Percentiles rank a stretch among this genome's conserved stretches.
Evolutionary conservation across 2,888 invertebrate genomes (phyloP).

Genomic region (Trachelus iudaicus): DNA sequence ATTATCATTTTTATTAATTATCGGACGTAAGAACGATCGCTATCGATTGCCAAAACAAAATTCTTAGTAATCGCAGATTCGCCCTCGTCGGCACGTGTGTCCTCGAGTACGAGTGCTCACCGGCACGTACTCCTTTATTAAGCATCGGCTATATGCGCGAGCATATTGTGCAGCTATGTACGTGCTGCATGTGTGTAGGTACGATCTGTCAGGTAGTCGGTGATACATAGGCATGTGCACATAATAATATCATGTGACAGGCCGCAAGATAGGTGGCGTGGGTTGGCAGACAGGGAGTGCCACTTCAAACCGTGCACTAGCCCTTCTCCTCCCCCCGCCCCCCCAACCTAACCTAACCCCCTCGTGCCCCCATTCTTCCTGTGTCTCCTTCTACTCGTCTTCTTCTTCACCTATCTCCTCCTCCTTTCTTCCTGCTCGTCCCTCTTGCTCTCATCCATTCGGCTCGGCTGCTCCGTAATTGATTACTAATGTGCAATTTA

Average conservation of each 20-base stretch:
- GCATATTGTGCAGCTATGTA: slow-evolving; percentile 20
- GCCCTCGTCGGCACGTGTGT: not conserved
- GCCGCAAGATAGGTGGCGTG: slow-evolving; percentile 54
- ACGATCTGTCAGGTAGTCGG: slow-evolving; percentile 59
- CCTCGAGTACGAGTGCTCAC: too few species aligned
- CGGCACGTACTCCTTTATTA: slow-evolving; percentile 40
- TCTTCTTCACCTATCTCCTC: not conserved
- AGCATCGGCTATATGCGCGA: slow-evolving; percentile 28
- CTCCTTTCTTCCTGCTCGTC: slow-evolving; percentile 13
- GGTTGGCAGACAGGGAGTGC: slow-evolving; percentile 63
- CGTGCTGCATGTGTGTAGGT: slow-evolving; percentile 41
- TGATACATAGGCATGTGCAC: slow-evolving; percentile 56
- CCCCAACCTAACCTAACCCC: slow-evolving; percentile 5
- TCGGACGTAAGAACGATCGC: not conserved
- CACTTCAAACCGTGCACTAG: slow-evolving; percentile 40
- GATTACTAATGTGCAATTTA: slow-evolving; percentile 34
- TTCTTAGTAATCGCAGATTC: too few species aligned
- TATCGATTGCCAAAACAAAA: not conserved
- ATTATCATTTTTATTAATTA: not conserved
- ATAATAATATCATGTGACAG: slow-evolving; percentile 57
- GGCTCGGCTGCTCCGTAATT: slow-evolving; percentile 29
- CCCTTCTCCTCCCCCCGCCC: slow-evolving; percentile 13
- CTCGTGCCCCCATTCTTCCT: slow-evolving; percentile 19
- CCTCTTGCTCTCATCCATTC: not conserved
- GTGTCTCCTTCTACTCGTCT: not conserved